These are phyloP conservation scores for Apodemia zela DNA, from an alignment of 2,888 invertebrate species.

Conservation along the genomic window DNA sequence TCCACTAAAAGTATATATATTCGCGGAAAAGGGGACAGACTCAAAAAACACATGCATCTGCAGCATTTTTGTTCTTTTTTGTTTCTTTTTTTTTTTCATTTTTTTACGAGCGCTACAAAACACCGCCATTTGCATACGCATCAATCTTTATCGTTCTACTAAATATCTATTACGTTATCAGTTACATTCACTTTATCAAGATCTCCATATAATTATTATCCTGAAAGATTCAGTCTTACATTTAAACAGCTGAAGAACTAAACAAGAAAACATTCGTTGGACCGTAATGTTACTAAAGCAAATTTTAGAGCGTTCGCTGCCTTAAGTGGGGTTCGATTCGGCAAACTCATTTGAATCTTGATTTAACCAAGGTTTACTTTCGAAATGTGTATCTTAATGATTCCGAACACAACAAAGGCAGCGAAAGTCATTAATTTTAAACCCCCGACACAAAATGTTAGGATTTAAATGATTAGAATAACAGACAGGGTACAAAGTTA, in stretches of 20 bases:
- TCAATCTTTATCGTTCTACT: slow-evolving; percentile 5
- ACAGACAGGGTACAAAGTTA: too few relatives aligned
- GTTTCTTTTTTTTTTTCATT: too few relatives aligned
- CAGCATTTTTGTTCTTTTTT: too few relatives aligned
- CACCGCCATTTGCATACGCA: not conserved
- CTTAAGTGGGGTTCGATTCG: not conserved
- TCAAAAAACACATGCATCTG: too few relatives aligned
- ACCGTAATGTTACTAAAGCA: slow-evolving; percentile 40
- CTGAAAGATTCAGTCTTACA: slow-evolving; percentile 62
- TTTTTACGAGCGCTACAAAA: not conserved
- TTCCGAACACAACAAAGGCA: too few relatives aligned
- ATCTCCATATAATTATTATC: slow-evolving; percentile 40
- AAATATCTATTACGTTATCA: slow-evolving; percentile 15
- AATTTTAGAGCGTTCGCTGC: not conserved
- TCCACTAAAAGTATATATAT: too few relatives aligned
- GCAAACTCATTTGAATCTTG: too few relatives aligned
- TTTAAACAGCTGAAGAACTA: slow-evolving; percentile 46
- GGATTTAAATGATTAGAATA: too few relatives aligned
- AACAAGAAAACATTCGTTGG: slow-evolving; percentile 48
- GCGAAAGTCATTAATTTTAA: not conserved
- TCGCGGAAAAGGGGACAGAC: too few relatives aligned
- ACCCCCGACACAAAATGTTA: not conserved
- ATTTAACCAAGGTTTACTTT: too few relatives aligned
- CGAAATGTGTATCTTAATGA: too few relatives aligned
- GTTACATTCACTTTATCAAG: slow-evolving; percentile 20